phyloP scores from a whole-genome alignment of 1,140 invertebrate species.

The Pseudomyrmex flavicornis region DNA sequence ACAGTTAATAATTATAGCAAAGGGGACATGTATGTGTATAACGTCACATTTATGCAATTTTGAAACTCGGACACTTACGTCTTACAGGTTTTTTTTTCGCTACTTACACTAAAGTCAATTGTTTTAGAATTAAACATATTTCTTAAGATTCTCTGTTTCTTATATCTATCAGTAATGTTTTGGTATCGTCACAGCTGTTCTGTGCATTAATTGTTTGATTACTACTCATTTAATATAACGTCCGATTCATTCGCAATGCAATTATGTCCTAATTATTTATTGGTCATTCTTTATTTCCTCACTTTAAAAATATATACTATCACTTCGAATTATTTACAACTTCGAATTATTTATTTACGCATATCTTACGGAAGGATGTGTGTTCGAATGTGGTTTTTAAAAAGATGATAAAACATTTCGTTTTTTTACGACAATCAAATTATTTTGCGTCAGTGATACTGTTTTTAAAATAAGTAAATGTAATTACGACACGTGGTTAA shows the following conservation, averaged over 20 bases:
- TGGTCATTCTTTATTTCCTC: conserved; percentile 75
- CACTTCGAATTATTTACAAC: conserved; percentile 69
- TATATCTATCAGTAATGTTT: conserved; percentile 81
- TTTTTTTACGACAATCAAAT: conserved; percentile 6
- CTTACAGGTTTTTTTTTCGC: conserved; percentile 41
- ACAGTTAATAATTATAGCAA: conserved; percentile 69
- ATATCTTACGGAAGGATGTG: conserved; percentile 31
- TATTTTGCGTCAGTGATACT: background rate
- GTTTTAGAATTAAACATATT: conserved; percentile 59
- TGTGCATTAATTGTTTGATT: conserved; percentile 82
- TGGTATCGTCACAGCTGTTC: conserved; percentile 85
- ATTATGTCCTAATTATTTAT: conserved; percentile 65
- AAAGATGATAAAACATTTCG: conserved; percentile 10
- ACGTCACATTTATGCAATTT: conserved; percentile 72
- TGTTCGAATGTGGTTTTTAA: background rate
- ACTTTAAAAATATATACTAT: conserved; percentile 79
- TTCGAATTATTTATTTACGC: conserved; percentile 70
- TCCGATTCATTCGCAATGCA: conserved; percentile 31
- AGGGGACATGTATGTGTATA: conserved; percentile 49
- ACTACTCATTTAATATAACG: conserved; percentile 75
- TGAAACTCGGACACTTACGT: conserved; percentile 60
- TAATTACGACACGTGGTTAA: background rate
- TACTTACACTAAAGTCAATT: conserved; percentile 63
- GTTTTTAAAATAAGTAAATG: background rate
- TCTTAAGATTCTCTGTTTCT: conserved; percentile 67